These are phyloP conservation scores for Aspidoscelis tigris DNA, from an alignment of 2,113 vertebrate genomes.

Conservation along the genomic window DNA sequence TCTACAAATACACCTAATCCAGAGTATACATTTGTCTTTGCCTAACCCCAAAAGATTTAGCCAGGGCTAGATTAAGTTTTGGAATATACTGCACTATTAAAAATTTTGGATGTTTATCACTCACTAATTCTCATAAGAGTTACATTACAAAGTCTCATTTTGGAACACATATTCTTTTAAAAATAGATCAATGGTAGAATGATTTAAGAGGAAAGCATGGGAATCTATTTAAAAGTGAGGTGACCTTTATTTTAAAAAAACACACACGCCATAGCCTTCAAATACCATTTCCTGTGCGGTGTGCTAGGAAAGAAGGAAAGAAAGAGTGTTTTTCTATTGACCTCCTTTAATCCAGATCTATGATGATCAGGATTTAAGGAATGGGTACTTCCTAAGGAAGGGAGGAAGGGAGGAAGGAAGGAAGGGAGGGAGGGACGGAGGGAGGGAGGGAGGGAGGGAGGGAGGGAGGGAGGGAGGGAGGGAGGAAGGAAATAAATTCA, in stretches of 20 bases:
- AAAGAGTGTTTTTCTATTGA: no score
- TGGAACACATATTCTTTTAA: conserved; percentile 77
- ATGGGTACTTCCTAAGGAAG: no score
- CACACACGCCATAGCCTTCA: conserved; percentile 72
- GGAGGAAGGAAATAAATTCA: conserved; percentile 17
- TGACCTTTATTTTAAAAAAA: conserved; percentile 73
- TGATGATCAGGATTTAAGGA: no score
- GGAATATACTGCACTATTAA: conserved; percentile 55
- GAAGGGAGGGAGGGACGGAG: no score
- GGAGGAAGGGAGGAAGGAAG: no score
- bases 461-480: no score
- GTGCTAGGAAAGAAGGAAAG: conserved; percentile 44
- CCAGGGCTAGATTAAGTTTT: conserved; percentile 63
- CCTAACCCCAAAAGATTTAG: conserved; percentile 34
- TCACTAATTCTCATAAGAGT: conserved; percentile 69
- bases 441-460: no score
- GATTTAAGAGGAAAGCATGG: conserved; percentile 72
- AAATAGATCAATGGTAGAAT: conserved; percentile 79
- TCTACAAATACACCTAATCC: background rate
- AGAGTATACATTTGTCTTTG: background rate
- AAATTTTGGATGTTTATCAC: conserved; percentile 58
- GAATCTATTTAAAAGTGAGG: conserved; percentile 76
- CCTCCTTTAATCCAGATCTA: no score
- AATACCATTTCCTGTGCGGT: conserved; percentile 71
- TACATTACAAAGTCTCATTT: conserved; percentile 68